Base-by-base conservation (phyloP, 2,797 vertebrate species). In the Anomalospiza imberbis region DNA sequence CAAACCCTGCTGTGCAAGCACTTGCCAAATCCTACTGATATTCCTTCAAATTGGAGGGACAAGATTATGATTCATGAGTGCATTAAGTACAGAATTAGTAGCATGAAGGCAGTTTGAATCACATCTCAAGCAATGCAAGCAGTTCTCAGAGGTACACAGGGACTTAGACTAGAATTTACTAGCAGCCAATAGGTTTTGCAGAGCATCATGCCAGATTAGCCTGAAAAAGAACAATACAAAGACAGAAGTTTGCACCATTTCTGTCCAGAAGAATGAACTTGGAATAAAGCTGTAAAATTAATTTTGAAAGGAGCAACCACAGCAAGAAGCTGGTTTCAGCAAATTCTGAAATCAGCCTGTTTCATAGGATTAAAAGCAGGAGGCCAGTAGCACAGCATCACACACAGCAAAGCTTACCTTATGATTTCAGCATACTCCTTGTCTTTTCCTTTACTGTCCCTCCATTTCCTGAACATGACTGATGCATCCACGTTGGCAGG, bases 401-500 rank as follows among this genome's bases (percentile, higher is more conserved):
- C 61, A 84, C 6, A 5, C 0, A 9, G 13, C 36, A 82, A 42
- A 60, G 18, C 75, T 97, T 96, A 99, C 99, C 99, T 98, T 97
- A 99, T 99, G 88, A 99, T 99, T 97, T 99, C 99, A 28, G 99
- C 99, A 10, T 99, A 99, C 92, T 99, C 99, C 97, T 99, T 99
- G 97, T 99, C 99, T 97, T 99, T 99, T 95, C 99, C 99, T 98
- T 99, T 99, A 97, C 99, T 99, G 98, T 99, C 99, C 90, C 99
- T 98, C 99, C 99, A 99, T 97, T 99, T 99, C 94, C 99, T 98
- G 97, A 99, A 99, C 99, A 99, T 99, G 92, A 99, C 99, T 0
- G 99, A 99, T 9, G 99, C 99, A 34, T 99, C 99, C 95, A 99
- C 99, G 0, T 99, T 99, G 89, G 99, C 99, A 29, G 99, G 99